A percentile compares a stretch with the other conserved stretches of the same genome.
These are phyloP conservation scores for Epistrophella euchroma DNA, from an alignment of 2,888 invertebrate species.

Conservation along the genomic window DNA sequence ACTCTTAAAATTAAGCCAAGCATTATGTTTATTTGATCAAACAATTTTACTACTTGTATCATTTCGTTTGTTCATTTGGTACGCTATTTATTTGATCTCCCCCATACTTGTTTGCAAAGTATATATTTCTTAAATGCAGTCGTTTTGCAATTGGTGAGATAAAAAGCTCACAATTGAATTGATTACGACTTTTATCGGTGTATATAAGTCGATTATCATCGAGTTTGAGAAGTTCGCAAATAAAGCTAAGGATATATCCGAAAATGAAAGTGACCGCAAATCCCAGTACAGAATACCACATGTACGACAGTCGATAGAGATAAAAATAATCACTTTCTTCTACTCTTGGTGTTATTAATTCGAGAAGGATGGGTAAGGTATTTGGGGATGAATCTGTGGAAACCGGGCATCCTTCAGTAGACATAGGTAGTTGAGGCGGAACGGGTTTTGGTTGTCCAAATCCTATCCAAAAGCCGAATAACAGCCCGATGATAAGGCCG, in stretches of 20 bases:
- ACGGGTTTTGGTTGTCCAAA: constrained; percentile 91
- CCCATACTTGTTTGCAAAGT: constrained; percentile 1
- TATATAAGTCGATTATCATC: constrained; percentile 80
- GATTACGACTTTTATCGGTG: constrained; percentile 79
- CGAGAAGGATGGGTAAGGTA: constrained; percentile 21
- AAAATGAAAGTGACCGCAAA: constrained; percentile 84
- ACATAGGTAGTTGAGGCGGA: constrained; percentile 85
- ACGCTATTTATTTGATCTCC: neutral
- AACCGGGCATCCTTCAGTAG: constrained; percentile 85
- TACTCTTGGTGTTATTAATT: constrained; percentile 11
- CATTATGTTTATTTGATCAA: neutral
- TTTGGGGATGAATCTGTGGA: constrained; percentile 69
- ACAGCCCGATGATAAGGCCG: constrained; percentile 88
- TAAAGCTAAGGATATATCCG: constrained; percentile 85
- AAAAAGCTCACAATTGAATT: constrained; percentile 86
- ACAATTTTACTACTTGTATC: neutral
- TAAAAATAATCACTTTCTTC: constrained; percentile 78
- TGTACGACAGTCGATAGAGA: constrained; percentile 86
- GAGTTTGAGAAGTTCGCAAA: constrained; percentile 81
- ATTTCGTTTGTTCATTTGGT: neutral
- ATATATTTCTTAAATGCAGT: constrained; percentile 79
- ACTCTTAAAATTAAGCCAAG: neutral
- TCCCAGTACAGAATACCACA: constrained; percentile 88
- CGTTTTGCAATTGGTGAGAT: constrained; percentile 85
- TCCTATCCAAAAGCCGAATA: constrained; percentile 91